Conservation (phyloP, 1,140 invertebrate species). For the Hycleus cichorii region DNA sequence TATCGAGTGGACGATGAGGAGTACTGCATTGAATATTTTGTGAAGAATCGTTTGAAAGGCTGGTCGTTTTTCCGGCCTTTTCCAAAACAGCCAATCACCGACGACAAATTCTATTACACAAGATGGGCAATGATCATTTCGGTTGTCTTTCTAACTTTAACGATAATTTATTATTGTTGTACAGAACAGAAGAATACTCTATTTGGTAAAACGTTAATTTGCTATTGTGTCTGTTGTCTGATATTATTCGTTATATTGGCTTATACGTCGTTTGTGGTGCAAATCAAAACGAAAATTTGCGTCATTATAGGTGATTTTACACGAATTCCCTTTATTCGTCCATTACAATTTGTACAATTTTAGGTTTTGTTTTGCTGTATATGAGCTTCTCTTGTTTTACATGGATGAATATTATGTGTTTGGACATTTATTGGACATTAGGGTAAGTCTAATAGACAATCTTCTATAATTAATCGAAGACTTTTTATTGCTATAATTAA, state of each 20-base stretch:
- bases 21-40: conserved; percentile 27
- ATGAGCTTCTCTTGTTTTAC: conserved; percentile 53
- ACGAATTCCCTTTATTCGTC: no score
- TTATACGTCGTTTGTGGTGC: conserved; percentile 3
- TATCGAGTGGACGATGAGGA: conserved; percentile 1
- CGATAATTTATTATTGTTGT: conserved; percentile 38
- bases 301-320: conserved; percentile 18
- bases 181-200: conserved; percentile 33
- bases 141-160: conserved; percentile 35
- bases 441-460: conserved; percentile 50
- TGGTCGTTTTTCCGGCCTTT: conserved; percentile 17
- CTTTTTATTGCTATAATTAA: neutral
- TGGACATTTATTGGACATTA: conserved; percentile 83
- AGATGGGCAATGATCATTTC: conserved; percentile 34
- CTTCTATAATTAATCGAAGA: neutral
- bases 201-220: conserved; percentile 39
- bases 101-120: conserved; percentile 21
- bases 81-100: neutral
- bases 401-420: conserved; percentile 86
- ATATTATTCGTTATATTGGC: conserved; percentile 27
- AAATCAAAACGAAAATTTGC: conserved; percentile 6
- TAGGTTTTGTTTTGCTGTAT: conserved; percentile 22
- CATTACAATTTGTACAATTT: neutral
- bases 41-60: conserved; percentile 8
- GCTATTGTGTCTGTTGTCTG: conserved; percentile 34